Base-by-base conservation (phyloP, 2,888 invertebrate genomes). In the Lathronympha strigana region DNA sequence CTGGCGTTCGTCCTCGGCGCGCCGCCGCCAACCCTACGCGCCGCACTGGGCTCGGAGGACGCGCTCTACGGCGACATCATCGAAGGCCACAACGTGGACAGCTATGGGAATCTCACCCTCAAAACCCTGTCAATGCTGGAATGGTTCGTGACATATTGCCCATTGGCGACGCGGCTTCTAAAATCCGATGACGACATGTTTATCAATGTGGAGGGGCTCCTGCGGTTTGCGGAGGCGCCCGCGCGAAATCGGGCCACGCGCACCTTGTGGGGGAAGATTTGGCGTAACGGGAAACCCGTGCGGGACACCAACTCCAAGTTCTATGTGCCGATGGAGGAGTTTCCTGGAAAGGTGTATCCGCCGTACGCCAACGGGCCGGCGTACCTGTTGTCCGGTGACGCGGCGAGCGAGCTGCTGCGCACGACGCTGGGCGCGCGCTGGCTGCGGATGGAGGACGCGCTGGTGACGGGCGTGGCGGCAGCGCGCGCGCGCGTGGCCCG, bases 121-220 rank as follows among this genome's bases (percentile, higher is more conserved):
- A 97, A 97, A 91, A 96, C 96, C 49, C 93, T 97, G 69, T 95
- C 96, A 40, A 95, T 96, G 90, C 89, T 97, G 64, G 96, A 96
- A 86, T 97, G 97, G 97, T 93, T 94, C 13, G 95, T 95, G 86
- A 93, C 93, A 73, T 95, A 95, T 87, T 97, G 97, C 84, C 93
- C 95, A 69, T 93, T 94, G 75, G 95, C 95, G 71, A 94, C 94
- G 78, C 96, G 94, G 76, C 93, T 97, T 79, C 93, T 97, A 71
- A 97, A 97, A 92, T 96, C 96, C 1, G 97, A 97, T 83, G 97
- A 97, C 84, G 97, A 97, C 86, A 96, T 97, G 96, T 97, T 97
- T 83, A 95, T 97, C 72, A 97, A 97, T 90, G 94, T 97, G 72
- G 95, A 94, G 69, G 94, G 94, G 68, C 90, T 97, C 74, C 88